Evolutionary conservation across 2,888 invertebrate genomes (phyloP).

Genomic region (Drosophila pegasa): DNA sequence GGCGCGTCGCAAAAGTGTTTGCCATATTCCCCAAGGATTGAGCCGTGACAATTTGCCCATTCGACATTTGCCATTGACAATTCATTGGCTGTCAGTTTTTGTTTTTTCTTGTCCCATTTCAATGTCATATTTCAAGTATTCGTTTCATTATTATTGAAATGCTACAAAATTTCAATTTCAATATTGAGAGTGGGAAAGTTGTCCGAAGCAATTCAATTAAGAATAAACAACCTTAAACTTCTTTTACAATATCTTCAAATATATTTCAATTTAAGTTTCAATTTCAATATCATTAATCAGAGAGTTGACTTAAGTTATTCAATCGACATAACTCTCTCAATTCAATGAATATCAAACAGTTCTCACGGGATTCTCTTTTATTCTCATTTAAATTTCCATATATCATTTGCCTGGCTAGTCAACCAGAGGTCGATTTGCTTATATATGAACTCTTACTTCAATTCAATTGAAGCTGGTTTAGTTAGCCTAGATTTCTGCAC

Average conservation of each 20-base stretch:
- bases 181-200: background rate
- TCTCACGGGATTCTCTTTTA: background rate
- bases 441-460: no score
- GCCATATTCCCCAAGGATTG: background rate
- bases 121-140: conserved; percentile 3
- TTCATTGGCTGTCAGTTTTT: conserved; percentile 1
- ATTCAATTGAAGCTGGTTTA: no score
- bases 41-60: conserved; percentile 11
- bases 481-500: background rate
- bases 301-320: no score
- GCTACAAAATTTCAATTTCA: background rate
- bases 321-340: no score
- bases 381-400: background rate
- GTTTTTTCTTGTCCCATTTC: background rate
- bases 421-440: no score
- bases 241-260: no score
- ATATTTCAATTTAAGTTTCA: background rate
- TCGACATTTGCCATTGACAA: conserved; percentile 26
- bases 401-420: no score
- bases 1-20: conserved; percentile 10
- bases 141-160: background rate
- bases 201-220: background rate
- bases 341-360: background rate
- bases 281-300: background rate
- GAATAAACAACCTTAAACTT: no score